Evolutionary conservation across 2,888 invertebrate genomes (phyloP).

Genomic region (Polydrusus tereticollis): DNA sequence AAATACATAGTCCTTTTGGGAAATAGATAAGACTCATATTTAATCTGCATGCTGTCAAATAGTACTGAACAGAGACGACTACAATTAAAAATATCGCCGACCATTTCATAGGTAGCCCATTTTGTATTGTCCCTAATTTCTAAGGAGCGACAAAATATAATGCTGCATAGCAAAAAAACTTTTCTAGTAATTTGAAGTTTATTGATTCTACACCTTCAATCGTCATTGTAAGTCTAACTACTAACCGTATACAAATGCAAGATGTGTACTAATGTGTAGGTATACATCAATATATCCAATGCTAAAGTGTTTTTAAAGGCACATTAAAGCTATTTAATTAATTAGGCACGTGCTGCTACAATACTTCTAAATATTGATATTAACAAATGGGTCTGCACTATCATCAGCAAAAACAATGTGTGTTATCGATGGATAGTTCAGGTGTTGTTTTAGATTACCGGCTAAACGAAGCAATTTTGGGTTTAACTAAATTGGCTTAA

Average conservation of each 20-base stretch:
- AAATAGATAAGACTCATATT: neutral
- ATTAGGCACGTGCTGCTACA: too few relatives aligned
- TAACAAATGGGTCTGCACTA: too few relatives aligned
- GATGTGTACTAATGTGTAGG: too few relatives aligned
- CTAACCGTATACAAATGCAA: neutral
- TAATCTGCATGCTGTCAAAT: neutral
- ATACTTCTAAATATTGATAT: too few relatives aligned
- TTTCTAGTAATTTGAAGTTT: neutral
- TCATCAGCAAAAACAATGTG: too few relatives aligned
- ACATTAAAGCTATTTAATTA: too few relatives aligned
- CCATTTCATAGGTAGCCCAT: neutral
- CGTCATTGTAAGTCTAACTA: neutral
- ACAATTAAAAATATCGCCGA: neutral
- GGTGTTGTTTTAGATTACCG: too few relatives aligned
- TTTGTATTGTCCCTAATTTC: neutral
- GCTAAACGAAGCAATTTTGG: too few relatives aligned
- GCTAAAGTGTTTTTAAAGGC: too few relatives aligned
- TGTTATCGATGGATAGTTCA: too few relatives aligned
- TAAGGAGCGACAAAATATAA: neutral
- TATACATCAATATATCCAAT: too few relatives aligned
- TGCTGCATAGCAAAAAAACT: neutral
- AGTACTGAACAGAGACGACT: neutral
- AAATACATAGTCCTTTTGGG: neutral
- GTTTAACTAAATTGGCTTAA: too few relatives aligned
- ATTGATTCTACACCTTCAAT: neutral